A percentile compares a stretch with the other conserved stretches of the same genome.
These are phyloP conservation scores for Dromas ardeola DNA, from an alignment of 2,113 vertebrate genomes.

Conservation along the genomic window DNA sequence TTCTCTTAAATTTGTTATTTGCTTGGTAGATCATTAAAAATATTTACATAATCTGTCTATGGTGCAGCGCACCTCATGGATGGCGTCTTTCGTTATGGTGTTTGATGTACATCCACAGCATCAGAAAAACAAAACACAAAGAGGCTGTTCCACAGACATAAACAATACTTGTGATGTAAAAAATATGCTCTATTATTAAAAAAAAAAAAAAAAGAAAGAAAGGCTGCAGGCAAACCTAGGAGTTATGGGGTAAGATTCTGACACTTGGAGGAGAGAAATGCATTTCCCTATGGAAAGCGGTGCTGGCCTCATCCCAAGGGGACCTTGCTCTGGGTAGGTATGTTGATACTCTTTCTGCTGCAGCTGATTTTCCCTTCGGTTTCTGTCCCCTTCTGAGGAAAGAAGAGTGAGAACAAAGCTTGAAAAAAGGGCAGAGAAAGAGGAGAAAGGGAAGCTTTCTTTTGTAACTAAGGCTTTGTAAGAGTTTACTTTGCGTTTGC, in stretches of 20 bases:
- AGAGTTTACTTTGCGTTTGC: background rate
- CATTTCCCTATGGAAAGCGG: background rate
- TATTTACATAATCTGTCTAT: slow-evolving; percentile 15
- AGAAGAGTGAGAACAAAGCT: background rate
- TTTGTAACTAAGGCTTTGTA: background rate
- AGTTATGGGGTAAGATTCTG: background rate
- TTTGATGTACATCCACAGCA: slow-evolving; percentile 20
- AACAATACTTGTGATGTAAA: background rate
- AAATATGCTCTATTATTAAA: background rate
- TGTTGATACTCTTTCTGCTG: background rate
- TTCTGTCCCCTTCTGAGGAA: background rate
- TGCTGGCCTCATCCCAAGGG: background rate
- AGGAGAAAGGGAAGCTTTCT: background rate
- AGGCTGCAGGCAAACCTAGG: background rate
- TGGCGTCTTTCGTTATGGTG: slow-evolving; percentile 12
- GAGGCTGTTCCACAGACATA: background rate
- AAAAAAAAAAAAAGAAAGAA: background rate
- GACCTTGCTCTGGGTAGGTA: background rate
- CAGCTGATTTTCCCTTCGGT: background rate
- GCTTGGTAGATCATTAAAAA: slow-evolving; percentile 2
- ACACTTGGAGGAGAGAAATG: background rate
- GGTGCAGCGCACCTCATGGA: background rate
- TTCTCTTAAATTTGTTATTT: slow-evolving; percentile 32
- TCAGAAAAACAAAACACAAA: background rate
- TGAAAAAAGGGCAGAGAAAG: background rate